phyloP scores from a whole-genome alignment of 2,888 invertebrate genomes.

The Anticlea derivata region DNA sequence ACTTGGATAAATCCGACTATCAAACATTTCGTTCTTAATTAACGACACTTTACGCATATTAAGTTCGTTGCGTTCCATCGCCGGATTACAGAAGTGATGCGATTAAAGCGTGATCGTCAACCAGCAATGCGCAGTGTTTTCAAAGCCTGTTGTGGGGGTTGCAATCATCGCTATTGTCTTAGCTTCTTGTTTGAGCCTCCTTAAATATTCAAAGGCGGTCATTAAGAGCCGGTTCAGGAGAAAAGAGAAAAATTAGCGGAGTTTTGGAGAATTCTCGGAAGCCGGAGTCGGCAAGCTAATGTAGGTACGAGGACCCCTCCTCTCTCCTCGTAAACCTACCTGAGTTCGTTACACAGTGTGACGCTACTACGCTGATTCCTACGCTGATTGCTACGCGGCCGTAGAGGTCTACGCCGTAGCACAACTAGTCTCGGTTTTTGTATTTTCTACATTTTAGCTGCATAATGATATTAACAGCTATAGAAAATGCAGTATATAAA shows the following conservation, averaged over 20 bases:
- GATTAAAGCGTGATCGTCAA: too few relatives aligned
- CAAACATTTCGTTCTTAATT: slow-evolving; percentile 10
- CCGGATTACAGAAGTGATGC: background rate
- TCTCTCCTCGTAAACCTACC: too few relatives aligned
- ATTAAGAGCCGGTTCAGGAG: slow-evolving; percentile 30
- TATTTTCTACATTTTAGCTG: too few relatives aligned
- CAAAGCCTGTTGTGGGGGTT: background rate
- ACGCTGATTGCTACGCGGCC: too few relatives aligned
- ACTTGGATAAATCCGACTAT: slow-evolving; percentile 11
- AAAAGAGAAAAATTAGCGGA: slow-evolving; percentile 26
- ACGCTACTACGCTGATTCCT: too few relatives aligned
- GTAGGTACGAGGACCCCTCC: too few relatives aligned
- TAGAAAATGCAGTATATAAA: too few relatives aligned
- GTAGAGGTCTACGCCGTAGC: too few relatives aligned
- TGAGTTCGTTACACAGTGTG: too few relatives aligned
- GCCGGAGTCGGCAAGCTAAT: background rate
- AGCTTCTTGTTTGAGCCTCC: slow-evolving; percentile 21
- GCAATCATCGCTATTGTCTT: slow-evolving; percentile 27
- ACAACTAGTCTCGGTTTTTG: too few relatives aligned
- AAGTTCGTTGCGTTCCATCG: background rate
- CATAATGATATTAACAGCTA: too few relatives aligned
- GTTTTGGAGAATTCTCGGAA: slow-evolving; percentile 16
- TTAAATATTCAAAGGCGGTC: slow-evolving; percentile 37
- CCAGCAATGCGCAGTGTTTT: background rate
- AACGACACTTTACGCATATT: slow-evolving; percentile 10